Conservation (phyloP, 2,888 invertebrate species). For the Exephanes ischioxanthus region DNA sequence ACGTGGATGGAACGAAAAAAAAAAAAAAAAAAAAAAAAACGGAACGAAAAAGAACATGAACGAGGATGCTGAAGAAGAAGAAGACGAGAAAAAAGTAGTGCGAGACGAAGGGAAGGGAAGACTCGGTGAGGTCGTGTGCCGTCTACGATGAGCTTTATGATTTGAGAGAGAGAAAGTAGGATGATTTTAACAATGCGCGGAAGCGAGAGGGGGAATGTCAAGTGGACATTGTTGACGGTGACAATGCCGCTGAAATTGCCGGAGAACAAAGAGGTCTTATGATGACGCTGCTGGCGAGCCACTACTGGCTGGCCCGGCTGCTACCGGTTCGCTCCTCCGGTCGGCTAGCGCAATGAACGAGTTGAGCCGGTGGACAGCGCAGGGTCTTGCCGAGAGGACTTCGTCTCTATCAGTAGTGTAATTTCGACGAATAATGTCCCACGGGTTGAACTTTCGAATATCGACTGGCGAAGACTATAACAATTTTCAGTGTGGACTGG, state of each 20-base stretch:
- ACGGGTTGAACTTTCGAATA: too few species aligned
- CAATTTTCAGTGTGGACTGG: too few species aligned
- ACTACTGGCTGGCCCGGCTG: constrained; percentile 24
- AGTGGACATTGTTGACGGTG: constrained; percentile 85
- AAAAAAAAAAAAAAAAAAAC: not conserved
- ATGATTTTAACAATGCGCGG: constrained; percentile 80
- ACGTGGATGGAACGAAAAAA: not conserved
- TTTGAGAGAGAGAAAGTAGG: constrained; percentile 80
- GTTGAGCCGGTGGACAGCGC: constrained; percentile 79
- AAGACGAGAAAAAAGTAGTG: not conserved
- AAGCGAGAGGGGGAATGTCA: constrained; percentile 84
- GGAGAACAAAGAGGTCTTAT: constrained; percentile 85
- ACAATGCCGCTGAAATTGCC: constrained; percentile 85
- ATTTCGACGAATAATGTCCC: too few species aligned
- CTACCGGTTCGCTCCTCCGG: constrained; percentile 62
- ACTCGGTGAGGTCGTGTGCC: constrained; percentile 64
- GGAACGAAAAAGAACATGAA: not conserved
- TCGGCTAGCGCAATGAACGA: constrained; percentile 68
- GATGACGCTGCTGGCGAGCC: constrained; percentile 83
- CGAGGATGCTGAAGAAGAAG: not conserved
- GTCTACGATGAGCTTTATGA: constrained; percentile 82
- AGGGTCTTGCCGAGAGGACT: constrained; percentile 5
- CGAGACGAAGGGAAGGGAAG: not conserved
- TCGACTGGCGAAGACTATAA: too few species aligned
- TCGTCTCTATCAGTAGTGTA: constrained; percentile 9